Evolutionary conservation across 2,797 vertebrate genomes (phyloP), one percentile per base, ranked within the genome.

Genomic region (Rhinophrynus dorsalis): DNA sequence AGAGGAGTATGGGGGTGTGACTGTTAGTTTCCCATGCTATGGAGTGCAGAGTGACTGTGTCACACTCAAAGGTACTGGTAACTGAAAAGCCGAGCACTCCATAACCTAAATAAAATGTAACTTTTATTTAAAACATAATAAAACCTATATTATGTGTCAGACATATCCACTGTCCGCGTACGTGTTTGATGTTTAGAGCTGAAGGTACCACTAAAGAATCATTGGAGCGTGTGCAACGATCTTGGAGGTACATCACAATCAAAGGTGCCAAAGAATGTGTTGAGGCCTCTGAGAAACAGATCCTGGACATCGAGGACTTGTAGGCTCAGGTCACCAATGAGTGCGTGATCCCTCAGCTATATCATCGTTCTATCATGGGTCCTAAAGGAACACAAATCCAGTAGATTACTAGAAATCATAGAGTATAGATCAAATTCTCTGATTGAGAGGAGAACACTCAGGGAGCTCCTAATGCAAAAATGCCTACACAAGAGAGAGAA

Each of bases 311-410:
- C 67, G 88, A 97, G 0, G 96, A 98, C 11, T 75, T 97, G 97
- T 97, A 98, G 78, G 96, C 97, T 71, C 97, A 98, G 82, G 95
- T 99, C 81, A 96, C 89, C 37, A 79, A 97, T 2, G 97, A 99
- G 77, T 99, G 97, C 61, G 87, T 95, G 82, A 99, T 99, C 67
- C 47, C 89, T 76, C 97, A 99, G 76, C 96, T 89, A 81, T 99
- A 94, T 83, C 97, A 99, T 72, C 96, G 97, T n/a, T 96, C 96
- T 10, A 95, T 99, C 77, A 99, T 99, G 97, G 97, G 97, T 62
- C 95, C 96, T 7, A 99, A 99, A 82, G 97, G 97, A 55, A 95
- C 94, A 62, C 85, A 93, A 3, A 97, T 99, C 79, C 97, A 99
- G 86, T 95, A 97, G 86, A 98, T 98, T 77, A 99, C 97, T 38